A percentile compares a stretch with the other conserved stretches of the same genome.
These are phyloP conservation scores for Pheosia tremula DNA, from an alignment of 2,888 invertebrate species.

Conservation along the genomic window DNA sequence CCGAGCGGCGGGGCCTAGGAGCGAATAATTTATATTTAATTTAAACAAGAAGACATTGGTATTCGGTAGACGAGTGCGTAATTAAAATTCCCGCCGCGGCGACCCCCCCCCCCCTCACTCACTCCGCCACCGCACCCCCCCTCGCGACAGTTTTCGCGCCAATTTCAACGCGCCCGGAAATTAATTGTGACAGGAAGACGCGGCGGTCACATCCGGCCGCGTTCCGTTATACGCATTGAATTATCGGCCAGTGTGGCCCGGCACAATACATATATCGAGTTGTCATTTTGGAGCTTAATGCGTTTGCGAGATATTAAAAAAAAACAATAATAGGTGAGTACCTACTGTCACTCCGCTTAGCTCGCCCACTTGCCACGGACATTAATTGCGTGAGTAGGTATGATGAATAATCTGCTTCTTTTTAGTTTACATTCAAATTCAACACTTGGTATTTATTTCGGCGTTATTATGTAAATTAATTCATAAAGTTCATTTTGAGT, in stretches of 20 bases:
- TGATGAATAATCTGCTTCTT: neutral
- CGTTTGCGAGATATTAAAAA: too few relatives aligned
- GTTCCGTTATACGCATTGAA: conserved; percentile 75
- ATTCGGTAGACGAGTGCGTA: conserved; percentile 84
- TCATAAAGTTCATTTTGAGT: conserved; percentile 22
- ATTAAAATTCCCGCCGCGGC: conserved; percentile 83
- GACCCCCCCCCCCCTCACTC: conserved; percentile 48
- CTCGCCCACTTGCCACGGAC: too few relatives aligned
- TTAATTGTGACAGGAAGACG: conserved; percentile 85
- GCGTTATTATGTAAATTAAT: neutral
- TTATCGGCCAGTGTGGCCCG: conserved; percentile 56
- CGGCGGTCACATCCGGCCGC: conserved; percentile 80
- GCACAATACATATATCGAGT: conserved; percentile 52
- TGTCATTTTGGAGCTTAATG: conserved; percentile 29
- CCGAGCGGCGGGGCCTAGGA: conserved; percentile 77
- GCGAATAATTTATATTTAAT: conserved; percentile 84
- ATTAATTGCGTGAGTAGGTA: too few relatives aligned
- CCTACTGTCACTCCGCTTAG: too few relatives aligned
- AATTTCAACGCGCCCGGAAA: conserved; percentile 84
- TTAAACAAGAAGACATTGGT: conserved; percentile 85
- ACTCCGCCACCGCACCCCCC: conserved; percentile 38
- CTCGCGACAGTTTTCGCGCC: conserved; percentile 84
- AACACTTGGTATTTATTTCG: neutral
- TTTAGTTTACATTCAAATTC: neutral
- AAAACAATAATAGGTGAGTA: too few relatives aligned